Evolutionary conservation across 2,888 invertebrate species (phyloP), one percentile per base, ranked within the genome.

Genomic region (Eledone cirrhosa): DNA sequence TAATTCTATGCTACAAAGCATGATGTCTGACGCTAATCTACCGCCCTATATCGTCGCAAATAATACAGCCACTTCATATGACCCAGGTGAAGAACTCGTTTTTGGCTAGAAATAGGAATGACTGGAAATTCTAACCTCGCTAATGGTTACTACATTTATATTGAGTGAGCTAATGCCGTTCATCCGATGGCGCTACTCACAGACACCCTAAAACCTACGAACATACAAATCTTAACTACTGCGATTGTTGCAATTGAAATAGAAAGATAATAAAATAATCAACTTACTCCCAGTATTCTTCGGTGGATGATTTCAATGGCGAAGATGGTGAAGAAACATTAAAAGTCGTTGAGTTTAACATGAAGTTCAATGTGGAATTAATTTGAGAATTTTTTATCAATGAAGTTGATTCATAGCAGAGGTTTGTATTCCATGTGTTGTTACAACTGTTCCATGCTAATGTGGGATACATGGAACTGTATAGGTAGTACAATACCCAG

Each of bases 401-500:
- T 5, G 41, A 41, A 41, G 11, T 41, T 41, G 69, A 33, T 33
- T 69, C 69, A 19, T 75, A 75, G 47, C 78, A 78, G 7, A 19
- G 24, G 27, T 48, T 29, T 7, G 78, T 78, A 33, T 78, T 78
- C 78, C 78, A 78, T 31, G 29, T 1, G 24, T 78, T 78, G 29
- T 74, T 53, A 41, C 78, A 78, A 11, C n/a, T 29, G 1, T 48
- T 41, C 78, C 78, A 78, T 0, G 78, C 48, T n/a, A 72, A 33
- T 41, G 31, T 69, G 4, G 78, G 31, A 22, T 22, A 33, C 72
- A 78, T 72, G 3, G 78, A 78, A 27, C 29, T 53, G 24, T 63
- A 75, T 14, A 78, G 59, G 29, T 80, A 80, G 41, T 53, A 80
- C 22, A 80, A 63, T 4, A 69, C 29, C 80, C 80, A 80, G n/a